Conservation (phyloP, 2,888 invertebrate genomes). For the Lycia hirtaria region DNA sequence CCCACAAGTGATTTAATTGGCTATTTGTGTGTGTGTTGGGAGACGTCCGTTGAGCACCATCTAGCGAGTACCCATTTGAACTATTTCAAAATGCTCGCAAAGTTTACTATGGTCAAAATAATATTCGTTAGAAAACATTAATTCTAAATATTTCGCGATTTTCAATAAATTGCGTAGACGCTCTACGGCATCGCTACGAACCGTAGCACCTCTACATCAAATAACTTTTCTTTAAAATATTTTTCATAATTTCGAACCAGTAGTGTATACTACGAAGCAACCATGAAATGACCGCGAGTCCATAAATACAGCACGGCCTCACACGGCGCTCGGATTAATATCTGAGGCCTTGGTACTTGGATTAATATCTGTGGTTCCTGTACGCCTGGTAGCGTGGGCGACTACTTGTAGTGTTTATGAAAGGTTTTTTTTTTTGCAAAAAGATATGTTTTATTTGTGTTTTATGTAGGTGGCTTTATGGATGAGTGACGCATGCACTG, state of each 20-base stretch:
- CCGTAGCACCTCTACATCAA: conserved; percentile 1
- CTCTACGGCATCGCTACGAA: conserved; percentile 3
- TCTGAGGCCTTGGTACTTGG: conserved; percentile 65
- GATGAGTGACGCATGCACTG: conserved; percentile 5
- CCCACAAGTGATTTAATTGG: no score
- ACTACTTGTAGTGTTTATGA: conserved; percentile 53
- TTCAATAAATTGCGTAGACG: neutral
- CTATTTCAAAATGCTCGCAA: no score
- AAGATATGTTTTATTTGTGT: neutral
- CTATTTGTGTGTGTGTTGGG: no score
- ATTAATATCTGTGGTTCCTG: conserved; percentile 45
- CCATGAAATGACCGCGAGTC: conserved; percentile 42
- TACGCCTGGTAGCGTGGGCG: conserved; percentile 61
- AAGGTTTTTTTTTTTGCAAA: conserved; percentile 27
- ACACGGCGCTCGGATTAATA: conserved; percentile 74
- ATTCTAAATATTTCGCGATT: no score
- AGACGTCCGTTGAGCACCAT: no score
- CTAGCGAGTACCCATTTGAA: no score
- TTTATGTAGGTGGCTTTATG: conserved; percentile 9
- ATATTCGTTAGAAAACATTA: no score
- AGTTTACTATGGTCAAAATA: no score
- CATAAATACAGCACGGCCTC: conserved; percentile 79
- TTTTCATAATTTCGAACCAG: neutral
- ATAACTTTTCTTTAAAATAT: neutral
- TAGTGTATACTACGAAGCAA: neutral